Conservation (phyloP, 2,888 invertebrate genomes). For the Pristionchus entomophagus region DNA sequence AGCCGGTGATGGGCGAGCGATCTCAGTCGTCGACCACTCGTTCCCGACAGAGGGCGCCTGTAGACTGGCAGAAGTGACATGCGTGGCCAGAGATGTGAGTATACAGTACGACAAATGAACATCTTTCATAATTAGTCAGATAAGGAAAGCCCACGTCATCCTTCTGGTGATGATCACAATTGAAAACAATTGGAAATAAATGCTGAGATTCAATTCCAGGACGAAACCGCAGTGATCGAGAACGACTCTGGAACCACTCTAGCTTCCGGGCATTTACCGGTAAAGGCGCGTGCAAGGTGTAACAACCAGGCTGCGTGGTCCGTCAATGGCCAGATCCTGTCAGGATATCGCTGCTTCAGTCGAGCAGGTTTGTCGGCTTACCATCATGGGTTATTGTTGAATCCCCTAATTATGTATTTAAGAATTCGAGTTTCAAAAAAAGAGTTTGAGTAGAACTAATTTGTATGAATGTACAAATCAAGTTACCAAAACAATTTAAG, state of each 20-base stretch:
- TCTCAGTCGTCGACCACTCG: conserved; percentile 33
- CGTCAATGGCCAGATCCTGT: neutral
- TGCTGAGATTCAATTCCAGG: neutral
- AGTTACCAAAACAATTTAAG: neutral
- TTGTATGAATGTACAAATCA: no score
- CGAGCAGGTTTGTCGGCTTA: neutral
- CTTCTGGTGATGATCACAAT: neutral
- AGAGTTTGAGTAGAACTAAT: no score
- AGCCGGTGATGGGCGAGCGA: neutral
- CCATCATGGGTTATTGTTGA: neutral
- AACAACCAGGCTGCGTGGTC: neutral
- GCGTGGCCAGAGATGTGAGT: conserved; percentile 35
- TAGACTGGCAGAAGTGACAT: neutral
- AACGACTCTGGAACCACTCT: neutral
- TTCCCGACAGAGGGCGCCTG: conserved; percentile 45
- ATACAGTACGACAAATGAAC: neutral
- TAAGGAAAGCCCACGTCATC: no score
- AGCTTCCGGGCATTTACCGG: neutral
- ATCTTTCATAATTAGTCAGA: neutral
- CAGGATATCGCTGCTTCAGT: conserved; percentile 11
- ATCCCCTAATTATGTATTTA: neutral
- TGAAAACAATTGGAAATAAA: no score
- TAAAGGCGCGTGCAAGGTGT: neutral
- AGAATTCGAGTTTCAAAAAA: no score
- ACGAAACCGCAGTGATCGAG: conserved; percentile 4